Conservation (phyloP, 2,888 invertebrate genomes). For the Octonoba sinensis region DNA sequence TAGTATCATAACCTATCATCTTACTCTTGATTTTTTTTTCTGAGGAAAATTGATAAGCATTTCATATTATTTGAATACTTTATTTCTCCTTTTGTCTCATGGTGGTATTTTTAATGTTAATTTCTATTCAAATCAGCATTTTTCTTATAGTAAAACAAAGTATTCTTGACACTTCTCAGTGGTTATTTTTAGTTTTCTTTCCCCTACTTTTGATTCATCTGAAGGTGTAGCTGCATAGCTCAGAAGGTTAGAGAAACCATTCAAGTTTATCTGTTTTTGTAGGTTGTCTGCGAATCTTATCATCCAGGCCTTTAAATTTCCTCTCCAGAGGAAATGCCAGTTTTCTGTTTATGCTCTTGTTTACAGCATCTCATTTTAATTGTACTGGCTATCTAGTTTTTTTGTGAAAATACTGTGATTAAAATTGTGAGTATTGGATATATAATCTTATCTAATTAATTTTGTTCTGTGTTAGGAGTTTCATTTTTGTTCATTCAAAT, state of each 20-base stretch:
- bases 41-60: too few relatives aligned
- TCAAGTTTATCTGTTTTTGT: conserved; percentile 49
- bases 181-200: too few relatives aligned
- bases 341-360: not conserved
- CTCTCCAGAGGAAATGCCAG: not conserved
- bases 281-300: conserved; percentile 12
- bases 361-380: not conserved
- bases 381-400: not conserved
- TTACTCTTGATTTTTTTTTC: too few relatives aligned
- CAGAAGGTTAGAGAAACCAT: conserved; percentile 55
- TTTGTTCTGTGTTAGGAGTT: not conserved
- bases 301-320: not conserved
- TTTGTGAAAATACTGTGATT: not conserved
- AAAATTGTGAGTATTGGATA: not conserved
- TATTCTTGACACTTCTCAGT: too few relatives aligned
- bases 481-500: not conserved
- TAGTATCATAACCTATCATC: too few relatives aligned
- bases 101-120: too few relatives aligned
- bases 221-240: conserved; percentile 27
- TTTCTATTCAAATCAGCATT: too few relatives aligned
- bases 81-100: too few relatives aligned
- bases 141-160: too few relatives aligned
- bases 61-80: too few relatives aligned
- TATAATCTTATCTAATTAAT: not conserved
- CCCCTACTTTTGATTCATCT: not conserved